Evolutionary conservation across 2,113 vertebrate species (phyloP), one percentile per base, ranked within the genome.

Genomic region (Oreochromis tanganicae): DNA sequence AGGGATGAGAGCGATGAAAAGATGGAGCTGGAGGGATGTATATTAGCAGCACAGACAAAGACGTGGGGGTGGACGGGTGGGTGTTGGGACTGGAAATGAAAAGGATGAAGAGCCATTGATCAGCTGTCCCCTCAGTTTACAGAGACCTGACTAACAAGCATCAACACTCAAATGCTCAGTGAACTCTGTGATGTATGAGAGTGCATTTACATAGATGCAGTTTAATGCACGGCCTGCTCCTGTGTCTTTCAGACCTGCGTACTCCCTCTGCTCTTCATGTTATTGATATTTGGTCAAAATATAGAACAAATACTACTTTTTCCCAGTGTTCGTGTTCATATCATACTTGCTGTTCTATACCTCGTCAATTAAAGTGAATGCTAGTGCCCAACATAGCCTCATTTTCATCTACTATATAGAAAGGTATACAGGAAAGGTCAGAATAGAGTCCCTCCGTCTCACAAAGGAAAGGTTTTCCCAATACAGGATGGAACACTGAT

Each of bases 31-130:
- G n/a, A 86, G 79, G 73, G 52, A 83, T 48, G 79, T 48, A 57
- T 81, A 73, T 36, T 61, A 82, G 73, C 24, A 57, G 78, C 36
- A n/a, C 10, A 66, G 56, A 41, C n/a, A 79, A 48, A 75, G 73
- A 36, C 0, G 11, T 16, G 17, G 27, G 24, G 57, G 5, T 27
- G n/a, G 17, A 19, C 2, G 6, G 55, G 50, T 63, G 17, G 48
- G 75, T 10, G 11, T 48, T 80, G 83, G 52, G 59, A 52, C 3
- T 52, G 57, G 17, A 55, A 55, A 78, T 81, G 80, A 87, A 52
- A 73, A 73, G 48, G 81, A 59, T 75, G 83, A 75, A 85, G 78
- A 68, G 91, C 48, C 88, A 93, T 88, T 88, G 94, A 95, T 94
- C 87, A 66, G 17, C 81, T 91, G 90, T 91, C 89, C 71, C 73